Evolutionary conservation across 1,140 invertebrate genomes (phyloP), one percentile per base, ranked within the genome.

Genomic region (Drosophila parvula): DNA sequence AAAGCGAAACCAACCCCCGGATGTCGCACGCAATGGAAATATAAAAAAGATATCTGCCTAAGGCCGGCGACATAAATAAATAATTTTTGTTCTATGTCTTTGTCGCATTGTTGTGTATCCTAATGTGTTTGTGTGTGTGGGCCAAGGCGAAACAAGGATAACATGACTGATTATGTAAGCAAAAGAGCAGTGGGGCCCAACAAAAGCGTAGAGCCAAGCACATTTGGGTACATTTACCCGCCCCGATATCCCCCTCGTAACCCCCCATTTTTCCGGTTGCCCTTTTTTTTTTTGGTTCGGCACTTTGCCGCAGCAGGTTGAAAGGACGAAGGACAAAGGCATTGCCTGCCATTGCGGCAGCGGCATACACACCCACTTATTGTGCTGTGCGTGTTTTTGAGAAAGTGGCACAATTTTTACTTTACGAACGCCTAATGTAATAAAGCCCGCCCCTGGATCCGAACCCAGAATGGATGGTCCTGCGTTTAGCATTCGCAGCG

Each of bases 81-180:
- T 80, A 78, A 80, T 80, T 63, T 67, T 36, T 68, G 40, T 68
- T 68, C 47, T 73, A 62, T 69, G 70, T 27, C 34, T 61, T 34
- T 55, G 48, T 61, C 53, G 68, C 18, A 55, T 18, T 76, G 30
- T 11, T 71, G 34, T 64, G 48, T 73, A 41, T 61, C 27, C 55
- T 28, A 45, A 47, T 82, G 22, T 60, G 45, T 51, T 50, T 69
- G 44, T 14, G 28, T 43, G 58, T 65, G 68, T 48, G 40, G 60
- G 43, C 45, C 63, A 53, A 50, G 64, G 82, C 71, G 83, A 53
- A 79, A 89, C 83, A 89, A 89, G 83, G 83, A 90, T 90, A 89
- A 88, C 83, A 82, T 91, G 89, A 90, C 79, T 91, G 90, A 90
- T 90, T 90, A 82, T 89, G 84, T 91, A 91, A 90, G 86, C 86